Conservation (phyloP, 2,113 vertebrate species). For the mouse (Mus musculus) region GRCm39 chr14:108086001-108086500, state of each 20-base stretch:
- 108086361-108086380: no score
- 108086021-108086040: not conserved
- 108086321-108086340: not conserved
- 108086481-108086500: not conserved
- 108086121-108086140: not conserved
- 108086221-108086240: not conserved
- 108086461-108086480: no score
- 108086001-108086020: not conserved
- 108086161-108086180: not conserved
- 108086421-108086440: no score
- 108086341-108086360: not conserved
- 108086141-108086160: not conserved
- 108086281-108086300: not conserved
- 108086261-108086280: not conserved
- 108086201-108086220: not conserved
- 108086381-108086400: no score
- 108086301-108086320: not conserved
- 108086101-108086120: not conserved
- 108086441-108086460: not conserved
- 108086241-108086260: not conserved
- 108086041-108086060: not conserved
- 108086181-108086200: not conserved
- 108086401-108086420: no score
- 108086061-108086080: not conserved
- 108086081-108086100: not conserved